Percentiles rank a stretch among this genome's conserved stretches.
Evolutionary conservation across 2,113 vertebrate species (phyloP).

Genomic region (Bujurquina vittata): DNA sequence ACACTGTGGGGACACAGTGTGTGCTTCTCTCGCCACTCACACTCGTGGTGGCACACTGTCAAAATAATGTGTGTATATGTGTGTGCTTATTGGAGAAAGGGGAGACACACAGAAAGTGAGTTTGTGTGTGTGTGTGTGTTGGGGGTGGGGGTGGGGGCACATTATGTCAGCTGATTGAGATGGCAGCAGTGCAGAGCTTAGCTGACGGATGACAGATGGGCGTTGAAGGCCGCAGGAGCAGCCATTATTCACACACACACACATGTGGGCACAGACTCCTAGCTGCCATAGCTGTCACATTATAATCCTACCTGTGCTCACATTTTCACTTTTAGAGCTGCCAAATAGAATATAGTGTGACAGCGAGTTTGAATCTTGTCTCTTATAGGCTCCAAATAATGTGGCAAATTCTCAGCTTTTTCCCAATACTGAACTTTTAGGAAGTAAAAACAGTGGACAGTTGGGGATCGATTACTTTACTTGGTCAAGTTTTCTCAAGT

Average conservation of each 20-base stretch:
- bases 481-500: background rate
- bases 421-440: slow-evolving; percentile 2
- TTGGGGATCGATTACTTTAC: slow-evolving; percentile 6
- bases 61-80: slow-evolving; percentile 33
- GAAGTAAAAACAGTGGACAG: background rate
- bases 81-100: background rate
- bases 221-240: slow-evolving; percentile 66
- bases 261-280: slow-evolving; percentile 4
- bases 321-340: slow-evolving; percentile 47
- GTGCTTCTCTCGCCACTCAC: slow-evolving; percentile 47
- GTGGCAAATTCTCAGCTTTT: background rate
- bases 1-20: slow-evolving; percentile 61
- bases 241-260: slow-evolving; percentile 38
- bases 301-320: slow-evolving; percentile 49
- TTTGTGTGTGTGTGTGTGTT: slow-evolving; percentile 14
- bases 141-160: slow-evolving; percentile 16
- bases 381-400: slow-evolving; percentile 9
- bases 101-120: slow-evolving; percentile 31
- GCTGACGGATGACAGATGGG: slow-evolving; percentile 64
- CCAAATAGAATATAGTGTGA: slow-evolving; percentile 45
- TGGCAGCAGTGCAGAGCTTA: slow-evolving; percentile 51
- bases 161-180: slow-evolving; percentile 67
- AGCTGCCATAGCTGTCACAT: slow-evolving; percentile 50
- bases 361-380: slow-evolving; percentile 30
- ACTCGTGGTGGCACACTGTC: slow-evolving; percentile 51